Evolutionary conservation across 2,113 vertebrate genomes (phyloP).

Genomic region (Melanerpes formicivorus): DNA sequence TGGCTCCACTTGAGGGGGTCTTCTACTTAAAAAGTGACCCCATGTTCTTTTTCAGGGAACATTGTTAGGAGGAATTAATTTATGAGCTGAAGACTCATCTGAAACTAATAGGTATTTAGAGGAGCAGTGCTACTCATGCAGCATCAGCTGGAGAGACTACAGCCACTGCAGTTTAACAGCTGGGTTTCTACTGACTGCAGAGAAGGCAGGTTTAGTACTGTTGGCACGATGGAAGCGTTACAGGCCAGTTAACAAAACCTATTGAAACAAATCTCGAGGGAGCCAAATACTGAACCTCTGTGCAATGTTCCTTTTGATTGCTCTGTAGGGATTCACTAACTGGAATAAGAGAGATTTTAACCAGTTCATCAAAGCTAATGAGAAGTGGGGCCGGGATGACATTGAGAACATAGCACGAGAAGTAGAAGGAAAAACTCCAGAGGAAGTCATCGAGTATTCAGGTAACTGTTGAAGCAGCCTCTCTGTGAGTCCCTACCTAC

Average conservation of each 20-base stretch:
- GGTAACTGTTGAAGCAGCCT: constrained; percentile 74
- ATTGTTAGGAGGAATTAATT: background rate
- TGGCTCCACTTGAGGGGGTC: background rate
- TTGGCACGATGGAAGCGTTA: background rate
- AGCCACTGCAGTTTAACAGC: background rate
- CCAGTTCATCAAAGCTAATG: constrained; percentile 99
- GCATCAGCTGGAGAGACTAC: background rate
- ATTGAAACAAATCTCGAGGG: background rate
- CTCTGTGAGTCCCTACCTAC: background rate
- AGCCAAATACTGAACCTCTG: background rate
- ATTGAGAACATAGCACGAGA: constrained; percentile 98
- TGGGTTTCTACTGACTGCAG: background rate
- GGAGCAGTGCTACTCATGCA: background rate
- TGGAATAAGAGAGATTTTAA: constrained; percentile 99
- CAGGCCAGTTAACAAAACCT: background rate
- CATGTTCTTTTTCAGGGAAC: background rate
- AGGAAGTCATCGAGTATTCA: constrained; percentile 98
- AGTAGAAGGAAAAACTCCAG: constrained; percentile 97
- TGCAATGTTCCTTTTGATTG: constrained; percentile 17
- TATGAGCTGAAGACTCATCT: background rate
- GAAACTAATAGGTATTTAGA: background rate
- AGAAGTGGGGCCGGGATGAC: constrained; percentile 98
- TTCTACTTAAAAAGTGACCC: background rate
- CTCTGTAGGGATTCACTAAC: constrained; percentile 92
- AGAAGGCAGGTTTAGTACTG: background rate